Evolutionary conservation across 2,888 invertebrate genomes (phyloP), one percentile per base, ranked within the genome.

Genomic region (Hermaeophaga mercurialis): DNA sequence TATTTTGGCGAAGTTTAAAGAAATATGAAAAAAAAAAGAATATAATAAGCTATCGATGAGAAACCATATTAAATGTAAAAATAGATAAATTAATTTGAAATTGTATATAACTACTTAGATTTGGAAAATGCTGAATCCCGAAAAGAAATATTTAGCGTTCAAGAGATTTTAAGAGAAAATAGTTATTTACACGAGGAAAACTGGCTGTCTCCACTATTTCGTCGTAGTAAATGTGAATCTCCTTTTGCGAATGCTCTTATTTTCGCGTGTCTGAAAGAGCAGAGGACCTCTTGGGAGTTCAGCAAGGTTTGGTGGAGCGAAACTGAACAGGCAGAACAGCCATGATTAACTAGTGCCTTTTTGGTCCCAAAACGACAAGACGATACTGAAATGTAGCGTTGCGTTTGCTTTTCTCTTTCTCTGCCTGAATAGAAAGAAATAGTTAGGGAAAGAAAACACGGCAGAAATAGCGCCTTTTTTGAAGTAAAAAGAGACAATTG

Each of bases 341-440:
- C 63, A 59, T 61, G 63, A 63, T 63, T 63, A 63, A 61, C 61
- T 54, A 48, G 60, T 52, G 56, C 57, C 57, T 43, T 54, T 50
- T 39, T 41, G 44, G 45, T 60, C 63, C 60, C 62, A 43, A 45
- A 56, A 53, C 58, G 54, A 55, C 43, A 34, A 52, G 34, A 24
- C 48, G 33, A 52, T 52, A 52, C 52, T 43, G 52, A 52, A 52
- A 52, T 52, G 34, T 52, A 43, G 52, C 52, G 43, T 26, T 41
- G 52, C 52, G 43, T 26, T 41, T 43, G 31, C 43, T 43, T 43
- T 22, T 43, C 26, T 26, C 19, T 19, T 18, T 39, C 19, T 39
- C 7, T 6, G 18, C 39, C 39, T 22, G 41, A 39, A 41, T 50
- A 19, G 41, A 50, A 50, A 41, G 41, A 50, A 50, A 50, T 50